Conservation (phyloP, 2,113 vertebrate species). For the Charina bottae region DNA sequence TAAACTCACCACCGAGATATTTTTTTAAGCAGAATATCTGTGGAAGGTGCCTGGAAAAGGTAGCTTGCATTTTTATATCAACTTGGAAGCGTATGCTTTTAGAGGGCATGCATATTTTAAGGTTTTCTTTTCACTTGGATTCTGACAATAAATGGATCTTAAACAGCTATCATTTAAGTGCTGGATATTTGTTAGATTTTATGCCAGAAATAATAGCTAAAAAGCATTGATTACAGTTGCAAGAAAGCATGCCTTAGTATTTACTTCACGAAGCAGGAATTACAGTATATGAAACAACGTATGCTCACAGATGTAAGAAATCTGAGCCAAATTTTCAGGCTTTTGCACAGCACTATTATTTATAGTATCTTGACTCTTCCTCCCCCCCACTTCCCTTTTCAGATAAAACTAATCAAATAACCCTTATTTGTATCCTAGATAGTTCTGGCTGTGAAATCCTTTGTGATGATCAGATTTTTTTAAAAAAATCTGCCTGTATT, state of each 20-base stretch:
- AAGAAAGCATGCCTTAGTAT: background rate
- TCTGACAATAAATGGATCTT: background rate
- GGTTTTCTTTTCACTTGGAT: conserved; percentile 16
- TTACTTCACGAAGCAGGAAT: background rate
- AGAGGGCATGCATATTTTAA: conserved; percentile 4
- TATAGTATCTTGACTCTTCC: background rate
- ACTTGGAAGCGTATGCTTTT: conserved; percentile 13
- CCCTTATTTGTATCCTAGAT: background rate
- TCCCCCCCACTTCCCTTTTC: background rate
- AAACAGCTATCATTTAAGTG: background rate
- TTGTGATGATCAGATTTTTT: background rate
- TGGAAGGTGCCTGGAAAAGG: conserved; percentile 19
- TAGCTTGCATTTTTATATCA: conserved; percentile 36
- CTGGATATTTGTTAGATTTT: background rate
- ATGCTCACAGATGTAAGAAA: too few species aligned
- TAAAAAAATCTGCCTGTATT: background rate
- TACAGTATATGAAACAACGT: background rate
- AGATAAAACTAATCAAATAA: background rate
- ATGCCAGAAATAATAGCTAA: background rate
- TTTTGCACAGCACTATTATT: background rate
- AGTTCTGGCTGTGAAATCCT: background rate
- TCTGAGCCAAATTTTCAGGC: background rate
- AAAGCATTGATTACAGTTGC: background rate
- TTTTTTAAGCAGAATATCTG: conserved; percentile 45
- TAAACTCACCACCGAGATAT: conserved; percentile 56